Conservation (phyloP, 2,113 vertebrate species). For the Dascyllus trimaculatus region DNA sequence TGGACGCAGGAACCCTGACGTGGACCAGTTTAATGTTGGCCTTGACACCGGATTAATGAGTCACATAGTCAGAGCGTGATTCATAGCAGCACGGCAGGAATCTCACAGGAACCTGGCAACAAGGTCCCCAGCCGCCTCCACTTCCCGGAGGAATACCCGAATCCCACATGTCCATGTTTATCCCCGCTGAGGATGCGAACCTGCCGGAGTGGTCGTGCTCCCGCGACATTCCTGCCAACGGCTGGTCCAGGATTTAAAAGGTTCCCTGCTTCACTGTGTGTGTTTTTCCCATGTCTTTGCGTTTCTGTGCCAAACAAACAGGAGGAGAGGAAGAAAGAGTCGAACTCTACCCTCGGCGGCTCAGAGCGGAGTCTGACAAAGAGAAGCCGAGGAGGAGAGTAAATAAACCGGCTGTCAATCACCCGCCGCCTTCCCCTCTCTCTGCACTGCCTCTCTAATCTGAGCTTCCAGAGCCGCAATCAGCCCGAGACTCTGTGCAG, state of each 20-base stretch:
- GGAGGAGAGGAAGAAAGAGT: neutral
- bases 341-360: conserved; percentile 11
- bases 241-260: conserved; percentile 40
- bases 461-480: conserved; percentile 39
- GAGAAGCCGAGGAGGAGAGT: conserved; percentile 35
- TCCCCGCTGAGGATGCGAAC: conserved; percentile 21
- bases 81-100: conserved; percentile 27
- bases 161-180: conserved; percentile 12
- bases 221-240: conserved; percentile 66
- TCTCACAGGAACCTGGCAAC: conserved; percentile 53
- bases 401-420: conserved; percentile 57
- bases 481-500: conserved; percentile 46
- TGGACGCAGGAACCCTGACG: neutral
- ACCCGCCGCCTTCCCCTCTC: conserved; percentile 7
- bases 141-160: conserved; percentile 21
- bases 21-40: conserved; percentile 2
- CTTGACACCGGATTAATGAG: conserved; percentile 30
- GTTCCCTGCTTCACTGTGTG: conserved; percentile 12
- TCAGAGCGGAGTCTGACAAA: conserved; percentile 19
- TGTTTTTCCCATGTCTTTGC: conserved; percentile 47
- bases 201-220: conserved; percentile 46
- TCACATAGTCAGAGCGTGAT: neutral
- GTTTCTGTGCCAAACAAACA: conserved; percentile 53
- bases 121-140: conserved; percentile 20
- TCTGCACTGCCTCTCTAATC: conserved; percentile 2